phyloP scores from a whole-genome alignment of 2,797 vertebrate genomes.

The Chrysocyon brachyurus region DNA sequence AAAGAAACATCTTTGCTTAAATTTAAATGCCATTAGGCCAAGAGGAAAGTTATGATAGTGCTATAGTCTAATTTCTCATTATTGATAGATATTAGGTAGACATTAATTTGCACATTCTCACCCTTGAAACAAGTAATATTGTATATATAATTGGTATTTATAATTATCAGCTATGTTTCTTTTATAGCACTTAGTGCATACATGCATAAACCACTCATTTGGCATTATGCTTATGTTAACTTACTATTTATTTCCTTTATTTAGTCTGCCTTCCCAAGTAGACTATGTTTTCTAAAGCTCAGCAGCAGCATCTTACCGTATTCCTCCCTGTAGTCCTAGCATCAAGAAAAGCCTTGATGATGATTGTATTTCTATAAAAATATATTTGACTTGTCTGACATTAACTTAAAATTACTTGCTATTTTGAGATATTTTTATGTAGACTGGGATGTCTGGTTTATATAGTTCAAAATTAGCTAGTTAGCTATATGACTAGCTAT shows the following conservation, averaged over 20 bases:
- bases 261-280: neutral
- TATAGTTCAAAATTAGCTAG: neutral
- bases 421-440: neutral
- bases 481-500: no score
- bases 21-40: neutral
- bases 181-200: neutral
- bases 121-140: conserved; percentile 13
- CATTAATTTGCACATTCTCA: conserved; percentile 42
- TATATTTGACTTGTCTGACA: neutral
- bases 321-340: neutral
- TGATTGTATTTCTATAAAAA: neutral
- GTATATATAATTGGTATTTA: neutral
- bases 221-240: neutral
- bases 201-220: neutral
- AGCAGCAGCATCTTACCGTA: neutral
- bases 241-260: neutral
- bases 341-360: neutral
- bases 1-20: conserved; percentile 5
- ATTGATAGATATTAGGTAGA: neutral
- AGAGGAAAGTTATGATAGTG: neutral
- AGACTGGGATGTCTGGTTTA: neutral
- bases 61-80: conserved; percentile 16
- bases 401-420: neutral
- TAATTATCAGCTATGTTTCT: neutral
- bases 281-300: neutral